phyloP scores from a whole-genome alignment of 2,113 vertebrate genomes.

The Thunnus thynnus region DNA sequence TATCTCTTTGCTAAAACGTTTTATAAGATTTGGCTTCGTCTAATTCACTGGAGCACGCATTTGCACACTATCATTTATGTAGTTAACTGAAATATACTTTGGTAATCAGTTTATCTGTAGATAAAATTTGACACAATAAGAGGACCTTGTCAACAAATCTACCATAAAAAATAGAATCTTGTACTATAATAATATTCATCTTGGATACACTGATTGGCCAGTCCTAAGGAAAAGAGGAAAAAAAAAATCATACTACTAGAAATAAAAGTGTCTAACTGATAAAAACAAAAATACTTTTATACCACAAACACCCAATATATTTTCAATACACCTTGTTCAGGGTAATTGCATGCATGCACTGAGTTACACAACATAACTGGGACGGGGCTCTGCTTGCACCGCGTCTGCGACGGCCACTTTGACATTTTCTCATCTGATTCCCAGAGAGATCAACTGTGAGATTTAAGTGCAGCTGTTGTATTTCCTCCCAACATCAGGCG shows the following conservation, averaged over 20 bases:
- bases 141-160: conserved; percentile 68
- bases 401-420: conserved; percentile 43
- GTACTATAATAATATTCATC: conserved; percentile 74
- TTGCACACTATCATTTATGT: conserved; percentile 63
- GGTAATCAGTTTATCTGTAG: conserved; percentile 77
- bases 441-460: conserved; percentile 56
- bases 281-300: conserved; percentile 81
- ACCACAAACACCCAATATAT: conserved; percentile 86
- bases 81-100: conserved; percentile 83
- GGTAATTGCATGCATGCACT: conserved; percentile 88
- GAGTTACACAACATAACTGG: conserved; percentile 83
- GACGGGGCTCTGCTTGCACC: conserved; percentile 79
- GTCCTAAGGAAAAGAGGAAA: conserved; percentile 73
- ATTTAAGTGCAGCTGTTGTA: conserved; percentile 37
- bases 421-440: conserved; percentile 51
- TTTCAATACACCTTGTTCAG: conserved; percentile 84
- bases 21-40: conserved; percentile 21
- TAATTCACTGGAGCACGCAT: conserved; percentile 78
- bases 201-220: conserved; percentile 77
- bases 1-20: conserved; percentile 4
- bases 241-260: conserved; percentile 62
- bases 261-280: conserved; percentile 68
- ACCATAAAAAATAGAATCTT: conserved; percentile 80
- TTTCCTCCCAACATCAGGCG: conserved; percentile 30
- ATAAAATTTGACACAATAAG: conserved; percentile 73